phyloP scores from a whole-genome alignment of 2,797 vertebrate genomes.

The Chelmon rostratus region DNA sequence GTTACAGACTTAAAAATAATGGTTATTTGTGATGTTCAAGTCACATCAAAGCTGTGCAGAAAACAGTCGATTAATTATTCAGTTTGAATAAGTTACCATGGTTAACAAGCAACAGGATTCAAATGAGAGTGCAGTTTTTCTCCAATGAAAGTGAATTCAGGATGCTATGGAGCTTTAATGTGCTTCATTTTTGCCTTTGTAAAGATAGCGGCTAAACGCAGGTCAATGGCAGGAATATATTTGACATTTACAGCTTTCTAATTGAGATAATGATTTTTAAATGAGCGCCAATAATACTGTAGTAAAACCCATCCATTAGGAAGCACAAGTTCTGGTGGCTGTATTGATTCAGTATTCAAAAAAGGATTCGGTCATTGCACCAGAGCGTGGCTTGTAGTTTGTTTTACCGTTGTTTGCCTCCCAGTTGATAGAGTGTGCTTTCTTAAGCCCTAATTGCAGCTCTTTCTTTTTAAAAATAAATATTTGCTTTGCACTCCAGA shows the following conservation, averaged over 20 bases:
- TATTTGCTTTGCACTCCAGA: constrained; percentile 31
- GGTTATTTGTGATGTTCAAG: neutral
- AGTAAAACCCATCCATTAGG: constrained; percentile 23
- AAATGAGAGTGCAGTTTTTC: neutral
- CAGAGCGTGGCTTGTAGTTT: neutral
- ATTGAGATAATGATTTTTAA: constrained; percentile 26
- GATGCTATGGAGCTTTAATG: neutral
- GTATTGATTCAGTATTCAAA: constrained; percentile 20
- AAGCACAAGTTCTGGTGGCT: constrained; percentile 1
- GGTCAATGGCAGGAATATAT: neutral
- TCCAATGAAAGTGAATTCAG: neutral
- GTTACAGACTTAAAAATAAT: neutral
- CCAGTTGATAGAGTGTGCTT: neutral
- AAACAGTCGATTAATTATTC: neutral
- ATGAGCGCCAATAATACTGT: neutral
- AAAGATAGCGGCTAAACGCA: neutral
- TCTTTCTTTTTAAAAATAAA: constrained; percentile 3
- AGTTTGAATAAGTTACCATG: neutral
- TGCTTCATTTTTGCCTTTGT: neutral
- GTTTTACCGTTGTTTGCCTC: neutral
- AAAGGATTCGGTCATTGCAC: neutral
- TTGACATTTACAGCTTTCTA: constrained; percentile 7
- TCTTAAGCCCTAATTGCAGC: constrained; percentile 3
- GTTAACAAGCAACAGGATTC: neutral
- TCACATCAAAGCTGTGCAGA: neutral